These are phyloP conservation scores for Pseudochaenichthys georgianus DNA, from an alignment of 2,797 vertebrate species.

Conservation along the genomic window DNA sequence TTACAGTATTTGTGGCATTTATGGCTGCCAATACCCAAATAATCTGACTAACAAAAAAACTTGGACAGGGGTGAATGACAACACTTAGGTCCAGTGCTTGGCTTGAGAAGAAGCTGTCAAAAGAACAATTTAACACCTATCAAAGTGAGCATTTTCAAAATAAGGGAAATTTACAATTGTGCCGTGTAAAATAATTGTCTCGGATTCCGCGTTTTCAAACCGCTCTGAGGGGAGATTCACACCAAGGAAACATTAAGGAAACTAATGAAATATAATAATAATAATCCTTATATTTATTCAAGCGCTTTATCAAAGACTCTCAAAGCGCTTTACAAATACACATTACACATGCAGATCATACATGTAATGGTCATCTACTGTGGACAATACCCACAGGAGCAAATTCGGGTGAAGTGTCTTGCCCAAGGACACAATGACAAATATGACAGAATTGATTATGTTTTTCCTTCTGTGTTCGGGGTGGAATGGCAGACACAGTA, in stretches of 20 bases:
- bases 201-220: slow-evolving; percentile 18
- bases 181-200: slow-evolving; percentile 4
- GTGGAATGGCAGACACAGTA: too few species aligned
- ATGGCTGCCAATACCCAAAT: slow-evolving; percentile 22
- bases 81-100: slow-evolving; percentile 29
- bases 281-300: too few species aligned
- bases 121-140: slow-evolving; percentile 27
- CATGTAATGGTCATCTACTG: too few species aligned
- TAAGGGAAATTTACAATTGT: slow-evolving; percentile 8
- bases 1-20: background rate
- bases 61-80: slow-evolving; percentile 29
- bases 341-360: too few species aligned
- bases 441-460: background rate
- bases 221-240: background rate
- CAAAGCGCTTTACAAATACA: too few species aligned
- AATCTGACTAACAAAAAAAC: slow-evolving; percentile 8
- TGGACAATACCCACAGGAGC: too few species aligned
- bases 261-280: background rate
- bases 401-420: too few species aligned
- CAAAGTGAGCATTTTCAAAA: slow-evolving; percentile 14
- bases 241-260: background rate
- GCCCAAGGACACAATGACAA: too few species aligned
- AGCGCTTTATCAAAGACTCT: too few species aligned
- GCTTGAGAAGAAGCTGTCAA: slow-evolving; percentile 21
- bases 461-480: background rate